Base-by-base conservation (phyloP, 1,140 invertebrate genomes). In the Camponotus floridanus region DNA sequence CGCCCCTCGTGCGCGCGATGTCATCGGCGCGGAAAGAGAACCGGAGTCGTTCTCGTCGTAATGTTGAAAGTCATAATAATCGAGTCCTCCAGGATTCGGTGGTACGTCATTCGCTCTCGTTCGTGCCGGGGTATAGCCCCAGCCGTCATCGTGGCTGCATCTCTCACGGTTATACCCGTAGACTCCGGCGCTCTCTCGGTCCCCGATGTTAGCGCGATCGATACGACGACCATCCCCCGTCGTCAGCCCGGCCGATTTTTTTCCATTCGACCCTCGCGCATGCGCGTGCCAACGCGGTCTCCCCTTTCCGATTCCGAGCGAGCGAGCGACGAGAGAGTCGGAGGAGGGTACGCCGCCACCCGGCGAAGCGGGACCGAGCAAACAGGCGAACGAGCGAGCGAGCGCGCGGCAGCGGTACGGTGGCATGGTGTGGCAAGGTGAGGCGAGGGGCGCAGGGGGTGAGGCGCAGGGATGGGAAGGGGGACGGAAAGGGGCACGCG, bases 221-320 rank as follows among this genome's bases (percentile, higher is more conserved):
- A 95, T 95, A 95, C 94, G 92, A 88, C 87, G 92, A 92, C 91
- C 92, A 90, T 71, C 62, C 80, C 59, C 79, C 89, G 73, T 36
- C 78, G 57, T 73, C 91, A 91, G 92, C 91, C 91, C 91, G 91
- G 92, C 94, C 94, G 93, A 95, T 94, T 95, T 95, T 95, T 94
- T 95, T 90, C 91, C 90, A 85, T 92, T 92, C 92, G 91, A 91
- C 85, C 91, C 83, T 86, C 55, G 93, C 93, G 93, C 92, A 86
- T 92, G 94, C 94, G 93, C 92, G 64, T 86, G 9, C 15, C 62
- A 61, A 59, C 81, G 64, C 73, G 39, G 45, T 61, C 48, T 80
- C 87, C 90, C 87, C 85, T 79, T 57, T 86, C 64, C 76, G 76
- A 80, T 80, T 74, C 59, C 76, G 65, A 86, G 67, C 48, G 42